Base-by-base conservation (phyloP, 2,888 invertebrate genomes). In the Villa cingulata region DNA sequence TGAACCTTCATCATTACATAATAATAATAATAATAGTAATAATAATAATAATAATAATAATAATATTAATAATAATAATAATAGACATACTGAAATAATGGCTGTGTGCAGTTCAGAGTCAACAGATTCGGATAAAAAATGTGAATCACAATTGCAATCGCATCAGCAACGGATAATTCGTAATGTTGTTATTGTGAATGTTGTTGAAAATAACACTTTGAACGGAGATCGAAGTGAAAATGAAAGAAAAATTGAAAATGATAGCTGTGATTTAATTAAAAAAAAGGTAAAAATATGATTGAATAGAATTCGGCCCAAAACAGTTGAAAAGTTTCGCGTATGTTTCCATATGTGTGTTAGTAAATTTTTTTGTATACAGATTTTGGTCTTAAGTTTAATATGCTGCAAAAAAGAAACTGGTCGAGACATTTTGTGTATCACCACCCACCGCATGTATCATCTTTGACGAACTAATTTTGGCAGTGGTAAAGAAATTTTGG, bases 181-280 rank as follows among this genome's bases (percentile, higher is more conserved):
- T 23, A 23, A 23, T 23, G 4, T 23, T 23, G 23, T 4, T 23
- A 23, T 23, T 23, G 23, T 23, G 7, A 32, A 32, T 32, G 29
- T 12, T 12, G 1, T 4, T 12, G 29, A 32, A 32, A 32, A 32
- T 32, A 3, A 12, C 7, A n/a, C n/a, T n/a, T n/a, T n/a, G n/a
- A n/a, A n/a, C n/a, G n/a, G n/a, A n/a, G n/a, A n/a, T n/a, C n/a
- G n/a, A n/a, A n/a, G n/a, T 27, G 2, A 27, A 27, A 27, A 27
- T 27, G 27, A 27, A 27, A 27, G 2, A 27, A 12, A 32, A 32
- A 47, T 37, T 51, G 37, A 78, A 74, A 62, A 76, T 77, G 66
- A 70, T 77, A 56, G 76, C 76, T 71, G 73, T 70, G 74, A 75
- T 70, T 68, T 75, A 58, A 72, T 70, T 57, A 72, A 73, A 55